Base-by-base conservation (phyloP, 2,113 vertebrate species). In the Malurus alboscapulatus region DNA sequence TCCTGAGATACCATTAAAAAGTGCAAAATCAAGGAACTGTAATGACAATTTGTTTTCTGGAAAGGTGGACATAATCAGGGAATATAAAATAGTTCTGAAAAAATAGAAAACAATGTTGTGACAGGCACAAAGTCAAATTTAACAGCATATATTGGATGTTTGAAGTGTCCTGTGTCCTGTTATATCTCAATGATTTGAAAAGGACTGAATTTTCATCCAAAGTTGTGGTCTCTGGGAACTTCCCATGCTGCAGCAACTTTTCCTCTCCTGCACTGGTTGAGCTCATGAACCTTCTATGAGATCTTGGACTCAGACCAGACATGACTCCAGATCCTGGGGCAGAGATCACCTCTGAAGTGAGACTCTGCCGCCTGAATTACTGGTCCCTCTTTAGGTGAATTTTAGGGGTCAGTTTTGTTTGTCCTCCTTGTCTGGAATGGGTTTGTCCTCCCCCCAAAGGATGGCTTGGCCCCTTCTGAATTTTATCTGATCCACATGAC, bases 111-210 rank as follows among this genome's bases (percentile, higher is more conserved):
- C 15, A 59, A 2, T 4, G 12, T 34, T 1, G 12, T 48, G 22
- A 44, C 18, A 53, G 20, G 12, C 18, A 18, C 45, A 80, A 80
- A 88, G 40, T 21, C 7, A 55, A 63, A 53, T 40, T 12, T 30
- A 30, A 27, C 7, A 63, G 2, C 27, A 18, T 32, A 16, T 44
- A 32, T 40, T 67, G 19, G 3, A 24, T 61, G 15, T 57, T 66
- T 0, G 1, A 72, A 76, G 19, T 17, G 20, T 30, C 27, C 9
- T 32, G 32, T 4, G 0, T 8, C 5, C 2, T 47, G 2, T 12
- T 51, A 12, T 5, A 12, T 27, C 30, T 50, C 9, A 69, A 17
- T 2, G 3, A 47, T 4, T 58, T 32, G 44, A 29, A 58, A 73
- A 73, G 14, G 5, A 30, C 30, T 76, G 27, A 42, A 17, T 38